Evolutionary conservation across 2,797 vertebrate species (phyloP), one percentile per base, ranked within the genome.

Genomic region (Silurus lanzhouensis): DNA sequence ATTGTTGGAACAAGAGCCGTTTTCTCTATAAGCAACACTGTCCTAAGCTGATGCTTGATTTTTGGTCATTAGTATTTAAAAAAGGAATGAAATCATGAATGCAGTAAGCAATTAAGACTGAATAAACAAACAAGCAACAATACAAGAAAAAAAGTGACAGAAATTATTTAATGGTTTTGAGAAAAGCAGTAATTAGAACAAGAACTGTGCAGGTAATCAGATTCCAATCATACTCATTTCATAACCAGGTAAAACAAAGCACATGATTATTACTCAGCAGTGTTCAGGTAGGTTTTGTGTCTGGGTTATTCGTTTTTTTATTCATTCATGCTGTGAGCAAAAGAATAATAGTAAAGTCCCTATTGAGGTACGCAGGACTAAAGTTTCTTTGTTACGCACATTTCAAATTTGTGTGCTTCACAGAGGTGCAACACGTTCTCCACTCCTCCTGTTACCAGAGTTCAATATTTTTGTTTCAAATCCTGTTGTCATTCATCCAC

Each of bases 171-270:
- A 46, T 25, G 57, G 17, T 31, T 83, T 64, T 66, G 60, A 38
- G 61, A 76, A 75, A 55, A 15, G 1, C 20, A 25, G 12, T 3
- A 19, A 13, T n/a, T 22, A 81, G 20, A 63, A 48, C 7, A 9
- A 78, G 31, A 61, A 44, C 13, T 2, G 57, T 44, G 44, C 2
- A 38, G 9, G 27, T 2, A 77, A 38, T 38, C 17, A 2, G 27
- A 77, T 60, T 38, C 17, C 31, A 60, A 57, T 72, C 48, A 75
- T 58, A 17, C 25, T 76, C 25, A 77, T 58, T 58, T 77, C 27
- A 60, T 58, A 77, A 60, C 55, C 3, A 58, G 55, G 75, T 20
- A 58, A 77, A 60, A 77, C 74, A 76, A 77, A 77, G 27, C 8
- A 5, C 15, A 60, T 12, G 17, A 20, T 77, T 31, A 77, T 31